Evolutionary conservation across 2,888 invertebrate species (phyloP), one percentile per base, ranked within the genome.

Genomic region (Stratiomys singularior): DNA sequence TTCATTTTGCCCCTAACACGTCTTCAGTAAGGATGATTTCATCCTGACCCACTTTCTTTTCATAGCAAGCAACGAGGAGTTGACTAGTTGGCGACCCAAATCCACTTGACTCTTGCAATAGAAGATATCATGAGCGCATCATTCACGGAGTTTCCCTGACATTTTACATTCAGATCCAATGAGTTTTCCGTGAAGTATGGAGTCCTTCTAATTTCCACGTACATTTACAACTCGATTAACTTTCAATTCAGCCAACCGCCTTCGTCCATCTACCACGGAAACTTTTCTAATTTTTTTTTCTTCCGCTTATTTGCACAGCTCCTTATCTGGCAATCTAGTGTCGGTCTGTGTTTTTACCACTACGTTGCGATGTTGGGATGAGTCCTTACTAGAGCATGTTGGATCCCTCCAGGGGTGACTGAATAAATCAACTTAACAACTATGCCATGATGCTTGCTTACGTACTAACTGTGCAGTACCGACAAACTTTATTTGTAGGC

Each of bases 391-490:
- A 37, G 37, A 37, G 9, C 3, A 37, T 9, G 3, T 37, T 37
- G 37, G 9, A 37, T 13, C 23, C 25, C 69, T 30, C 11, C 46
- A 69, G 47, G 37, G 69, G 69, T 25, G 69, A 18, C 69, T 69
- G 44, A 23, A 44, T 69, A 69, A 69, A 47, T 69, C 27, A 47
- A 69, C 69, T 69, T 69, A 28, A 69, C 47, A 69, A 18, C 69
- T 46, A 46, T 37, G 37, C 37, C 37, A 9, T 5, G 37, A 37
- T 60, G 23, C 23, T 60, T 25, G 28, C 66, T 37, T 37, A 37
- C 37, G 37, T 37, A 37, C 37, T 37, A 37, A 9, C 37, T 37
- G 9, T 37, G 25, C 30, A 13, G 69, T 47, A 69, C 9, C 25
- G 46, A 15, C n/a, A 47, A 23, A 69, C 11, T 21, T 37, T 37